Conservation (phyloP, 2,797 vertebrate genomes). For the Spizella passerina region DNA sequence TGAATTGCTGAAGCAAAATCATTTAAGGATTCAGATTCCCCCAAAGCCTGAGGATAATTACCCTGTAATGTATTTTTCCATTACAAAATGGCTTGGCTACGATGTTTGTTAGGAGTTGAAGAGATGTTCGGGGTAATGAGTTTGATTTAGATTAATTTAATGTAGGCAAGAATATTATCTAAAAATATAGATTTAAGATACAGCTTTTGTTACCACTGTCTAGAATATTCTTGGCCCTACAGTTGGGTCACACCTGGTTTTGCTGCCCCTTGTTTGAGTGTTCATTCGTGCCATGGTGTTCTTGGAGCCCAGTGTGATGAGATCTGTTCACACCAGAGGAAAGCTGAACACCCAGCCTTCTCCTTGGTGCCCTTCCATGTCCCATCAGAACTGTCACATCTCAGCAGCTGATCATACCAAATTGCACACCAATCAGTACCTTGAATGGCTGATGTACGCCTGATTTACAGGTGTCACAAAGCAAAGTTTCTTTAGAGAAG, state of each 20-base stretch:
- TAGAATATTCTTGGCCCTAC: not conserved
- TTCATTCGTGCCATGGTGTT: not conserved
- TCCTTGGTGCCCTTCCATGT: not conserved
- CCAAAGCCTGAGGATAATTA: not conserved
- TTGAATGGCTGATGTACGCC: not conserved
- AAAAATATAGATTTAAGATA: not conserved
- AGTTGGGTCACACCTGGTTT: not conserved
- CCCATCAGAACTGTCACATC: not conserved
- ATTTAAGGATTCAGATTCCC: not conserved
- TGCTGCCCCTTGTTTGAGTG: not conserved
- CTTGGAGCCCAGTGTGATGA: not conserved
- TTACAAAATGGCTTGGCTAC: not conserved
- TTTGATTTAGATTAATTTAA: not conserved
- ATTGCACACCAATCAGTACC: fast-evolving
- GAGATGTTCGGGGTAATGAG: not conserved
- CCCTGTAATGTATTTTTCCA: not conserved
- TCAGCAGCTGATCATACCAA: not conserved
- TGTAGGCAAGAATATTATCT: not conserved
- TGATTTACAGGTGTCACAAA: not conserved
- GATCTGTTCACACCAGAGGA: not conserved
- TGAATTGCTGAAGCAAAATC: not conserved
- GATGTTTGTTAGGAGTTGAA: not conserved
- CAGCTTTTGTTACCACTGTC: not conserved
- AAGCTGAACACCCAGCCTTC: not conserved
- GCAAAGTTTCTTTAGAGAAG: not conserved